Conservation (phyloP, 2,797 vertebrate species). For the Cossypha caffra region DNA sequence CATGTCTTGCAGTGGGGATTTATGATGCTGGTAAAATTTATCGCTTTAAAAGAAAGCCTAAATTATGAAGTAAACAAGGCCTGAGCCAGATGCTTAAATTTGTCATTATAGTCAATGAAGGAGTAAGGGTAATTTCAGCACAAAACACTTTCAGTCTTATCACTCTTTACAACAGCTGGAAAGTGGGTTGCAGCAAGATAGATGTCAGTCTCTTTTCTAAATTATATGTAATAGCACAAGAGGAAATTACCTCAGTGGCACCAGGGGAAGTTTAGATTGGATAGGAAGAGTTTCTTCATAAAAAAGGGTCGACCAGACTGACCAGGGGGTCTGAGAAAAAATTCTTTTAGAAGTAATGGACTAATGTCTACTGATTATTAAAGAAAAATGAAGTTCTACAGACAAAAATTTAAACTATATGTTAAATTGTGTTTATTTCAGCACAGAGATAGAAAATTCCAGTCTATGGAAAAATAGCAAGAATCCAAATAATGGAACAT, state of each 20-base stretch:
- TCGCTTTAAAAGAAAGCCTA: background rate
- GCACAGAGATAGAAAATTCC: background rate
- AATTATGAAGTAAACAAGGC: background rate
- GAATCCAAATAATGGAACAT: background rate
- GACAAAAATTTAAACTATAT: background rate
- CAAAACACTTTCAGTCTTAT: background rate
- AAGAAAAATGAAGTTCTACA: background rate
- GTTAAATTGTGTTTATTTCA: background rate
- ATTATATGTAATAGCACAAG: background rate
- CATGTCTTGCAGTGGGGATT: background rate
- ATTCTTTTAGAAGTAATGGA: background rate
- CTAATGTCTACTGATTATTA: background rate
- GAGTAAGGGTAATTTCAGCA: background rate
- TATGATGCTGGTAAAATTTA: background rate
- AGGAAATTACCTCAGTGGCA: background rate
- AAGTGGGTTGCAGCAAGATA: background rate
- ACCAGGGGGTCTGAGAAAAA: background rate
- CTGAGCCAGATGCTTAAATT: background rate
- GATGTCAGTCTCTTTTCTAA: background rate
- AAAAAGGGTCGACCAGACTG: accelerated
- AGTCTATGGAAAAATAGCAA: background rate
- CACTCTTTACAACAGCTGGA: accelerated
- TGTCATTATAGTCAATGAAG: background rate
- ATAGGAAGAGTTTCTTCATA: background rate
- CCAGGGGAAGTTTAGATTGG: background rate